Evolutionary conservation across 2,888 invertebrate species (phyloP).

Genomic region (Himalopsyche tibetana): DNA sequence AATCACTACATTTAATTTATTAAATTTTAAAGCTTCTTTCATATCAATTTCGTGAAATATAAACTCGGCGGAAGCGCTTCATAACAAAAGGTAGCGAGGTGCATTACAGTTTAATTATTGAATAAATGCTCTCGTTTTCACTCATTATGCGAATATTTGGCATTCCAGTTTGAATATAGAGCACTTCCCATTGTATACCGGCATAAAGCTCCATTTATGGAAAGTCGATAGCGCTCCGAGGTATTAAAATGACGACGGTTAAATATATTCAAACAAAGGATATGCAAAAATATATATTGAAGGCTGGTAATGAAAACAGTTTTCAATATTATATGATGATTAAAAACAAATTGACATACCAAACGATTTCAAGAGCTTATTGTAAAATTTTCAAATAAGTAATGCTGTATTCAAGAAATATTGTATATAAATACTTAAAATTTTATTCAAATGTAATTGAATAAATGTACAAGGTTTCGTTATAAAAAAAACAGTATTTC

Average conservation of each 20-base stretch:
- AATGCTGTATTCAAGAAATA: too few relatives aligned
- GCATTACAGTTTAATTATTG: slow-evolving; percentile 18
- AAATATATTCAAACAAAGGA: slow-evolving; percentile 35
- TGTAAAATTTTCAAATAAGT: too few relatives aligned
- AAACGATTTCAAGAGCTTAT: not conserved
- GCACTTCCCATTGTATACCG: slow-evolving; percentile 8
- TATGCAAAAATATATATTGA: slow-evolving; percentile 11
- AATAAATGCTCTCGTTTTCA: slow-evolving; percentile 30
- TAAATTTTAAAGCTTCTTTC: too few relatives aligned
- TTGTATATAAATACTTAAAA: too few relatives aligned
- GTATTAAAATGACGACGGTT: slow-evolving; percentile 31
- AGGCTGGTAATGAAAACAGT: not conserved
- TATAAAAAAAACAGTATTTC: too few relatives aligned
- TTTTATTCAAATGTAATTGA: too few relatives aligned
- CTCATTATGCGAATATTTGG: slow-evolving; percentile 31
- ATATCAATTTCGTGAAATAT: too few relatives aligned
- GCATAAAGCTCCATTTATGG: slow-evolving; percentile 40
- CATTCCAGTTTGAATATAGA: slow-evolving; percentile 7
- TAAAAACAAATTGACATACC: slow-evolving; percentile 1
- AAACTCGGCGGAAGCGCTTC: not conserved
- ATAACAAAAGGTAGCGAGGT: slow-evolving; percentile 8
- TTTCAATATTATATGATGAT: not conserved
- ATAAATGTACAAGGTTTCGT: too few relatives aligned
- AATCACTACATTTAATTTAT: too few relatives aligned
- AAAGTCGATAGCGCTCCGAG: slow-evolving; percentile 24